Base-by-base conservation (phyloP, 2,797 vertebrate genomes). In the Diplodus puntazzo region DNA sequence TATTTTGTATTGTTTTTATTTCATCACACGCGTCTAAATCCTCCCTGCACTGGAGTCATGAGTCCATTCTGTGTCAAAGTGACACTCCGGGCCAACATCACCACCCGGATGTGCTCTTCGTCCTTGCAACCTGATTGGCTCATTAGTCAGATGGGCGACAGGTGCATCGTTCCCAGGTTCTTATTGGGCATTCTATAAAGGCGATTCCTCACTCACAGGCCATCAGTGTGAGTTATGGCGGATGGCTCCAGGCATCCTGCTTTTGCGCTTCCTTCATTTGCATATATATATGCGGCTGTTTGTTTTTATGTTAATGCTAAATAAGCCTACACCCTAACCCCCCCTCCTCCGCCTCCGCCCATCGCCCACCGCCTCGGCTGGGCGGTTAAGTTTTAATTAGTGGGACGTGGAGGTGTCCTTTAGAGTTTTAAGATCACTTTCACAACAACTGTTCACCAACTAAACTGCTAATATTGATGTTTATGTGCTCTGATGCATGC, bases 301-400 rank as follows among this genome's bases (percentile, higher is more conserved):
- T 90, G 81, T 92, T 90, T 93, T 88, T 88, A 91, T 93, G 91
- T 87, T 88, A 91, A 90, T 91, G 86, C 82, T 85, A 86, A 93
- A 90, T 87, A 89, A 87, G 66, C 85, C 76, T n/a, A 55, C 75
- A 34, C 30, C 30, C 30, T 34, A 34, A 45, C 12, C 11, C 49
- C 13, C 10, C 14, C 21, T 66, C 63, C n/a, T n/a, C 39, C 8
- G 20, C 20, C 17, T 4, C 75, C 25, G 58, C n/a, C 64, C 14
- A 62, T 66, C 23, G n/a, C 70, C 63, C 62, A 63, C 62, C 43
- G 81, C 69, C 73, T 81, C 62, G 43, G 79, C 76, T 88, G 64
- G 82, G 84, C 59, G 77, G 79, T 92, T 88, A 93, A 83, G 85
- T 84, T 89, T 91, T 92, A 90, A 92, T 90, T 88, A 87, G 85